A percentile compares a stretch with the other conserved stretches of the same genome.
Evolutionary conservation across 2,113 vertebrate species (phyloP).

Genomic region (Odocoileus virginianus): DNA sequence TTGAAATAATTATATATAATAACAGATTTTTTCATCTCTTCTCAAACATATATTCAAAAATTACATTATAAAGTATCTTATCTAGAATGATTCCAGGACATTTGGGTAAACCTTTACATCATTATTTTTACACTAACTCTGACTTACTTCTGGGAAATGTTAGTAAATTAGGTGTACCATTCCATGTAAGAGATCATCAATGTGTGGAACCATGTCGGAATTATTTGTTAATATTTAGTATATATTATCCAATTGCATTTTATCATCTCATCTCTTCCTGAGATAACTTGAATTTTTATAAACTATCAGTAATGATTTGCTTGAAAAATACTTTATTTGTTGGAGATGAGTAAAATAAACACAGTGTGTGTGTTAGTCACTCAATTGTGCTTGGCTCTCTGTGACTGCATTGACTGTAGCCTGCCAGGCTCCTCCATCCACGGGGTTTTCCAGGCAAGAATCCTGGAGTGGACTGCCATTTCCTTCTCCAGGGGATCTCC

Average conservation of each 20-base stretch:
- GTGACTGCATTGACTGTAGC: not conserved
- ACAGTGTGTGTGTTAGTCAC: not conserved
- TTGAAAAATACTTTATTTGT: not conserved
- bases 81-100: not conserved
- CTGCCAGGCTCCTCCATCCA: not conserved
- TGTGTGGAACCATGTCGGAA: not conserved
- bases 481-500: not conserved
- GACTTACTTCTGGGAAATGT: not conserved
- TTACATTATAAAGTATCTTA: not conserved
- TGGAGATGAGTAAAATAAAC: not conserved
- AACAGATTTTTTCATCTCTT: not conserved
- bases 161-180: not conserved
- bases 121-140: not conserved
- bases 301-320: not conserved
- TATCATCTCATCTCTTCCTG: not conserved
- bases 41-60: not conserved
- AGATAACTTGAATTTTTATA: not conserved
- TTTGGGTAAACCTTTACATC: not conserved
- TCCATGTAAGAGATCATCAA: not conserved
- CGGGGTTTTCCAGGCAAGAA: not conserved
- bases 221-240: constrained; percentile 15
- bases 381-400: not conserved
- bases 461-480: not conserved
- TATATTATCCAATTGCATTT: not conserved
- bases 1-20: not conserved